Conservation (phyloP, 1,140 invertebrate species). For the Dolichoris vasculosae region DNA sequence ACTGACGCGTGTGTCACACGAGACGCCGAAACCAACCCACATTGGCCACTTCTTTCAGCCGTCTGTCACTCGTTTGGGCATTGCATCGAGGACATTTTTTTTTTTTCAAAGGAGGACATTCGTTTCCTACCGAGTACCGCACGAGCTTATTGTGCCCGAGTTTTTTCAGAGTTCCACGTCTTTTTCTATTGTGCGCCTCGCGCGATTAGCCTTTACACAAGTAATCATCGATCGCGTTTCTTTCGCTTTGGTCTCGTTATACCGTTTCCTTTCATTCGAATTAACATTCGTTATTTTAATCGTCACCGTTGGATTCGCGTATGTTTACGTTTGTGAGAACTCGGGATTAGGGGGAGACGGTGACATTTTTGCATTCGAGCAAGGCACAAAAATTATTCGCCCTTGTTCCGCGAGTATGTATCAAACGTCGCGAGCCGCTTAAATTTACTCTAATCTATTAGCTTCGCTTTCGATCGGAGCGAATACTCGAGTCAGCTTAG, state of each 20-base stretch:
- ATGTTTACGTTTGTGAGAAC: no score
- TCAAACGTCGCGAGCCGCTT: no score
- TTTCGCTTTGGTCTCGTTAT: neutral
- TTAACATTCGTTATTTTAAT: neutral
- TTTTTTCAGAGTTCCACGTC: neutral
- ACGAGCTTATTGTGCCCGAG: constrained; percentile 54
- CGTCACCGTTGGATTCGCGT: no score
- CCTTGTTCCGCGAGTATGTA: no score
- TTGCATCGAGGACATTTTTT: constrained; percentile 62
- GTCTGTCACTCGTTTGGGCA: constrained; percentile 67
- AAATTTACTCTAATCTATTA: no score
- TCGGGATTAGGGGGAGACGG: no score
- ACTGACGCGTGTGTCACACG: constrained; percentile 71
- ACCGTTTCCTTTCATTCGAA: constrained; percentile 7
- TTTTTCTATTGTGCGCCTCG: neutral
- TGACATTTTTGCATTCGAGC: no score
- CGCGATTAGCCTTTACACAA: constrained; percentile 5
- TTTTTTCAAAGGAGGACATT: constrained; percentile 63
- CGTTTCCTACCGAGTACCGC: constrained; percentile 57
- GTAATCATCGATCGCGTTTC: neutral
- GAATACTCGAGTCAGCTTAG: neutral
- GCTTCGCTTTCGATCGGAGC: no score
- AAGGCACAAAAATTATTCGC: no score
- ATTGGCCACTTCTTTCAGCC: constrained; percentile 76
- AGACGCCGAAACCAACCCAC: constrained; percentile 73